phyloP scores from a whole-genome alignment of 2,797 vertebrate genomes.

The Huso huso region DNA sequence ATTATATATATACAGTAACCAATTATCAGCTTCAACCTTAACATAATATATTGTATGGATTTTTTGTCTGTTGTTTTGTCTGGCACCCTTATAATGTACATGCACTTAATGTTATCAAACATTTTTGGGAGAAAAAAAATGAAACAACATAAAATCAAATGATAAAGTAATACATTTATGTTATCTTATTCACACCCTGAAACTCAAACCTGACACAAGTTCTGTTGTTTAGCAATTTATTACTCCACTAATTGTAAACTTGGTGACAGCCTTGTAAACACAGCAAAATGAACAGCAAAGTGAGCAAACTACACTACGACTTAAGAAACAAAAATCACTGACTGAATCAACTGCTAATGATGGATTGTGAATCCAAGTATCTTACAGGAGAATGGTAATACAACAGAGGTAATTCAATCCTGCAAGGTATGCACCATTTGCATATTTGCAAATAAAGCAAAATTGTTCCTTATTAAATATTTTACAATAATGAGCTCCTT shows the following conservation, averaged over 20 bases:
- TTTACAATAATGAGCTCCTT: slow-evolving; percentile 64
- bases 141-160: slow-evolving; percentile 51
- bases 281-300: slow-evolving; percentile 26
- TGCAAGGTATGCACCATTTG: slow-evolving; percentile 57
- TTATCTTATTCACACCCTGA: slow-evolving; percentile 64
- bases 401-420: slow-evolving; percentile 63
- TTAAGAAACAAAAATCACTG: slow-evolving; percentile 49
- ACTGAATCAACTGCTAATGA: slow-evolving; percentile 47
- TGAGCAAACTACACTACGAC: slow-evolving; percentile 51
- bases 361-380: slow-evolving; percentile 63
- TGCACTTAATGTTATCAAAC: no score
- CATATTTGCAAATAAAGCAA: slow-evolving; percentile 61
- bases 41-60: no score
- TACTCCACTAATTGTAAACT: slow-evolving; percentile 61
- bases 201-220: slow-evolving; percentile 55
- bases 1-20: no score
- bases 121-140: slow-evolving; percentile 48
- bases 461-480: slow-evolving; percentile 46
- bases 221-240: slow-evolving; percentile 55
- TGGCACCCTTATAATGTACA: no score
- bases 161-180: slow-evolving; percentile 59
- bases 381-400: slow-evolving; percentile 48
- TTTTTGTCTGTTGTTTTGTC: no score
- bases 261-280: slow-evolving; percentile 64
- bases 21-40: no score